Conservation (phyloP, 2,888 invertebrate species). For the Lochmaea capreae region DNA sequence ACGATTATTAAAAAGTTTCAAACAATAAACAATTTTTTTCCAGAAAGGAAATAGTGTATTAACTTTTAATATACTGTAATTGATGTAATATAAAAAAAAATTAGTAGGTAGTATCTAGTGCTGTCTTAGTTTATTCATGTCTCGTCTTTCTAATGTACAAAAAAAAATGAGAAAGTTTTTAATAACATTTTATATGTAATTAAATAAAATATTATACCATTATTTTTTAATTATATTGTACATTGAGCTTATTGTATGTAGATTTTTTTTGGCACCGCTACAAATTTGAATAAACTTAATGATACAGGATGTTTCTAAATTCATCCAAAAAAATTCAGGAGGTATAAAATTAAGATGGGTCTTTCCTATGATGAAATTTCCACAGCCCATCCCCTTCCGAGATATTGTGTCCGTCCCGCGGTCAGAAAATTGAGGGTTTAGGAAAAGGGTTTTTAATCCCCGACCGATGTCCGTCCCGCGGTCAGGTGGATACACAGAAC, state of each 20-base stretch:
- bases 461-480: too few relatives aligned
- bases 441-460: too few relatives aligned
- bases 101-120: neutral
- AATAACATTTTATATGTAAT: slow-evolving; percentile 2
- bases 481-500: too few relatives aligned
- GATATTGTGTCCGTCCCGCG: too few relatives aligned
- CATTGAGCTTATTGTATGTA: neutral
- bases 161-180: neutral
- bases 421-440: too few relatives aligned
- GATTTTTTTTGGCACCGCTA: neutral
- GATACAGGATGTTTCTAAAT: too few relatives aligned
- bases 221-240: neutral
- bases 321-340: too few relatives aligned
- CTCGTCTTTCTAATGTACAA: neutral
- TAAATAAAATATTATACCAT: neutral
- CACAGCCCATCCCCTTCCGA: too few relatives aligned
- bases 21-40: neutral
- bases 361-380: too few relatives aligned
- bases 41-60: neutral
- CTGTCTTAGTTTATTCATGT: neutral
- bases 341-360: too few relatives aligned
- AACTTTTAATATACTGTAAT: neutral
- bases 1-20: too few relatives aligned
- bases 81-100: neutral
- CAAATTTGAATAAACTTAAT: neutral